Conservation (phyloP, 2,113 vertebrate genomes). For the Leucosticte australis region DNA sequence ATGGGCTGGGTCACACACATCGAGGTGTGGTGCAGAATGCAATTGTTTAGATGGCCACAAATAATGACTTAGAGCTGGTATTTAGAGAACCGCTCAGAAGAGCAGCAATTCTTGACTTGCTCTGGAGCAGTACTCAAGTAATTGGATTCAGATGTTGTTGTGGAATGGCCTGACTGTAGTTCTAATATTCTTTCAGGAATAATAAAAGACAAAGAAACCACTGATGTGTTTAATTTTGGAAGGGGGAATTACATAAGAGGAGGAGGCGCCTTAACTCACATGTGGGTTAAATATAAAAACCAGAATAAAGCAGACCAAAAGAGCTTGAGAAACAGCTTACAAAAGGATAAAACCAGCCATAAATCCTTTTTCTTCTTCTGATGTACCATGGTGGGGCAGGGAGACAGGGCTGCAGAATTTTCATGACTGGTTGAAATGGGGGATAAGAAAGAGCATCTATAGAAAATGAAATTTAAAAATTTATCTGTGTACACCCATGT, state of each 20-base stretch:
- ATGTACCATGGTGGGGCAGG: not conserved
- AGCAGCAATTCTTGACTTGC: not conserved
- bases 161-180: not conserved
- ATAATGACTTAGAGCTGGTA: not conserved
- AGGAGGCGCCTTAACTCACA: not conserved
- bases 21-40: accelerated
- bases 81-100: not conserved
- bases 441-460: not conserved
- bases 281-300: conserved; percentile 15
- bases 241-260: not conserved
- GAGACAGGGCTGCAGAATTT: not conserved
- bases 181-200: not conserved
- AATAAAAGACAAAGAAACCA: not conserved
- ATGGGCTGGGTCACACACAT: accelerated
- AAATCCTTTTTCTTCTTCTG: not conserved
- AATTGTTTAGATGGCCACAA: not conserved
- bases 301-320: not conserved
- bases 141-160: conserved; percentile 19
- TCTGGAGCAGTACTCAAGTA: not conserved
- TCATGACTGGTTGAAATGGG: not conserved
- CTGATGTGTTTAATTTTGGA: not conserved
- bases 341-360: not conserved
- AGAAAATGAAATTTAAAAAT: not conserved
- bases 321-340: not conserved
- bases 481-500: not conserved